Evolutionary conservation across 2,113 vertebrate species (phyloP), one percentile per base, ranked within the genome.

Genomic region (Brachionichthys hirsutus): DNA sequence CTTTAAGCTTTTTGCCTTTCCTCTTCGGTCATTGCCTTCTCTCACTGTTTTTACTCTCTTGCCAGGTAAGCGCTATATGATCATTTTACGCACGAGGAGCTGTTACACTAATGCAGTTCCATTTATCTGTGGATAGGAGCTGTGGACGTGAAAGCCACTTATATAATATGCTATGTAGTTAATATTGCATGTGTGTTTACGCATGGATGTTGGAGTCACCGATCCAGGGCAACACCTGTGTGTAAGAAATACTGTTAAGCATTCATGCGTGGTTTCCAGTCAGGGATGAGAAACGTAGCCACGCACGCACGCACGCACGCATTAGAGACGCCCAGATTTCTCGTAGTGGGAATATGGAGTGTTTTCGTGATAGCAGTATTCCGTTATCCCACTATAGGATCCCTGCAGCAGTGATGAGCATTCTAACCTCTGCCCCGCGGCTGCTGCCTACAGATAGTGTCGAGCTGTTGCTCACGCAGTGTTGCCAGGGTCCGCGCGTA

Each of bases 1-100:
- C 78, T 88, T 84, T 90, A 86, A 87, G 88, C 89, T 88, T 80
- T 49, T 90, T 88, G 88, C 88, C 89, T 81, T 85, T 90, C 79
- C 83, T 91, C 76, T 80, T 91, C 74, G 85, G 85, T 85, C 88
- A 91, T 74, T 89, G 86, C 78, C 82, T 91, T 74, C 83, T 91
- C 63, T 88, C 89, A 68, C 83, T 88, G 70, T 78, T 90, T 82
- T 81, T 89, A 75, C 88, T 90, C 81, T 88, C 89, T 52, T 90
- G 89, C 69, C 89, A 91, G 90, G 90, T 91, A 90, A 89, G 89
- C 50, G 63, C 40, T 62, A 43, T 38, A 62, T 78, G 60, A 54
- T 45, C 50, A 49, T 17, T 77, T 82, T 75, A 85, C 73, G 79
- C 75, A 78, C 66, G 62, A 70, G 68, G 46, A 30, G 58, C 44